Evolutionary conservation across 1,140 invertebrate genomes (phyloP), one percentile per base, ranked within the genome.

Genomic region (Phenacoccus solenopsis): DNA sequence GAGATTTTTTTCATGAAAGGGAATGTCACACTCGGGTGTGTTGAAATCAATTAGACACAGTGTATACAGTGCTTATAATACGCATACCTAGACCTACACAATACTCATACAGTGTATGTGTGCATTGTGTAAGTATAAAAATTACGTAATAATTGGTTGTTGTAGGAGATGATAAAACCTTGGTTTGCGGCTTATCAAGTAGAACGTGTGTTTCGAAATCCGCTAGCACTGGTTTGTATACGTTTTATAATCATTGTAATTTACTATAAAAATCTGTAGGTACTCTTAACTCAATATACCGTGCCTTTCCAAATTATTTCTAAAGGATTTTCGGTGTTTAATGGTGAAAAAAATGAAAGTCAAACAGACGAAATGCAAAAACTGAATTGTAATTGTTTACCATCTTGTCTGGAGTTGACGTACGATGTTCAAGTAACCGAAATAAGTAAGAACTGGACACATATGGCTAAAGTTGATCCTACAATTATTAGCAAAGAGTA

Each of bases 371-470:
- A n/a, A 13, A 28, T 49, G 12, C 38, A 25, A 25, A 64, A 64
- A 7, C 4, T 61, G 16, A 59, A 68, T 16, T 88, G 87, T 74
- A 80, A 84, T 72, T 89, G 87, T 75, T 77, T 88, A 69, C 87
- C 86, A 1, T 81, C 85, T 0, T 89, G 87, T 74, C 86, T 84
- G 0, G 85, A 85, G 1, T 80, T 88, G 1, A 80, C 81, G 1
- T 89, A 88, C 74, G 83, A 86, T 0, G 32, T 28, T 32, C 25
- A 72, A 12, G 49, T 68, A 22, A 69, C 70, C 13, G 69, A 72
- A 49, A 25, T 72, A 25, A 68, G 12, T 2, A 70, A 49, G 10
- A 70, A 72, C 16, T 70, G 72, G 69, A 70, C 64, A 12, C 32
- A 28, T 10, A 59, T 24, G 38, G 5, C 38, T 2, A 49, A 49